Base-by-base conservation (phyloP, 2,113 vertebrate genomes). In the Myotis lucifugus region DNA sequence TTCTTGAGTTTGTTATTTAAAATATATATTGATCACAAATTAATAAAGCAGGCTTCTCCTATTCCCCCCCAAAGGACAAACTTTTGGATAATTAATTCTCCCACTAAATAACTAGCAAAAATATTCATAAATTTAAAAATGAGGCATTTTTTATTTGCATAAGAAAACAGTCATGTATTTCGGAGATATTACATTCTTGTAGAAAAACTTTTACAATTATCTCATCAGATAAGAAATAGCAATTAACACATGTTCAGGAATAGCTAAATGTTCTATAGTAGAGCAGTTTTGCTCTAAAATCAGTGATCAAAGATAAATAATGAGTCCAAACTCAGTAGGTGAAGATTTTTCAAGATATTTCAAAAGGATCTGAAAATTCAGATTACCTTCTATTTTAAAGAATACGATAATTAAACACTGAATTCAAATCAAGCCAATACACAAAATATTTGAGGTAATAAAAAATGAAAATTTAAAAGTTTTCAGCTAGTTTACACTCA, bases 211-310 rank as follows among this genome's bases (percentile, higher is more conserved):
- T 92, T 86, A 94, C 85, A 97, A 92, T 69, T 72, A 74, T 66
- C 90, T 95, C 92, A 95, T 95, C 85, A 90, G 85, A 92, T 93
- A 92, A 95, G 88, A 97, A 88, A 95, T 34, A 89, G 64, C 94
- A 88, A 96, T 93, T 93, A 96, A 11, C 46, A 46, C 50, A 59
- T 10, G 59, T 50, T 82, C 76, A 64, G 86, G 42, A 94, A 94
- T 29, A 88, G 76, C 84, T 92, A 7, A 37, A 14, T 37, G 46
- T 59, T 52, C 48, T 88, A 5, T 61, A 90, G 72, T 37, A 42
- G 46, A 92, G 37, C 29, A 91, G 23, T 61, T 95, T 90, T 66
- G 4, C 42, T 90, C 54, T 85, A 66, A 92, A 94, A 95, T 61
- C 48, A 78, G 48, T 37, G 78, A 93, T 92, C 69, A 83, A 66